Conservation (phyloP, 2,113 vertebrate genomes). For the Catharus minimus region DNA sequence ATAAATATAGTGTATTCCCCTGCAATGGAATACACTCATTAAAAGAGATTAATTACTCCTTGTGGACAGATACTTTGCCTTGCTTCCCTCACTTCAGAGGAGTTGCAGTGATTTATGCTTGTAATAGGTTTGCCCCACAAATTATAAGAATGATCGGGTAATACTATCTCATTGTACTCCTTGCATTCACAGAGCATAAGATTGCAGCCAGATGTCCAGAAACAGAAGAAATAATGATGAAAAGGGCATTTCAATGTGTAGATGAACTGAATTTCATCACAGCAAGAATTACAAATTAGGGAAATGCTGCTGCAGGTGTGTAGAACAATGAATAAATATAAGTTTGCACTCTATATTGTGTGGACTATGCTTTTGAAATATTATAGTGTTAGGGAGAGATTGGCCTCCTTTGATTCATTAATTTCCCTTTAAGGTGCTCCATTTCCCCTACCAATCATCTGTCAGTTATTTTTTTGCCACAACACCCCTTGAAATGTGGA, state of each 20-base stretch:
- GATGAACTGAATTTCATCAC: background rate
- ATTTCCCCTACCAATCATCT: slow-evolving; percentile 18
- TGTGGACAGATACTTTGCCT: background rate
- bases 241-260: background rate
- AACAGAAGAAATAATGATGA: background rate
- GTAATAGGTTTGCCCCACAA: background rate
- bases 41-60: background rate
- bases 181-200: background rate
- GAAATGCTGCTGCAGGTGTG: background rate
- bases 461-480: slow-evolving; percentile 14
- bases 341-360: background rate
- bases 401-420: slow-evolving; percentile 45
- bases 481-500: slow-evolving; percentile 35
- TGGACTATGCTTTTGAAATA: background rate
- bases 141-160: background rate
- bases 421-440: slow-evolving; percentile 45
- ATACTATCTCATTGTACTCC: background rate
- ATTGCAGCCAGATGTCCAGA: background rate
- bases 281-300: background rate
- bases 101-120: background rate
- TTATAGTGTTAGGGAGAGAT: background rate
- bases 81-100: background rate
- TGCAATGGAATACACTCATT: background rate
- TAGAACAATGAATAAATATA: slow-evolving; percentile 6
- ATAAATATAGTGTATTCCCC: background rate